Percentiles rank a stretch among this genome's conserved stretches.
Conservation (phyloP, 2,888 invertebrate genomes). For the Dromius quadrimaculatus region DNA sequence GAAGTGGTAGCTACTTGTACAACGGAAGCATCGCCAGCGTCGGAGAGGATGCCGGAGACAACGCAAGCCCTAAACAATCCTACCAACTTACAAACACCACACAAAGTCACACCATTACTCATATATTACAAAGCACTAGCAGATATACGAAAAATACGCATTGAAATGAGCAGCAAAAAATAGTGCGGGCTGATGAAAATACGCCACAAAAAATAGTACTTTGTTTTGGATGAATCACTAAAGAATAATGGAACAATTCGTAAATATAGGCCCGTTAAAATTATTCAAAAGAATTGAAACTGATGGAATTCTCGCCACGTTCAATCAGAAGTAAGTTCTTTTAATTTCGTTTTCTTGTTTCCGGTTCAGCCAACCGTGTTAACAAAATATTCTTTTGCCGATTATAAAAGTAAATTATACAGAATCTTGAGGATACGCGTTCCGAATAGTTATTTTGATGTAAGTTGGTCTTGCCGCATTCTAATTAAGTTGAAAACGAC, state of each 20-base stretch:
- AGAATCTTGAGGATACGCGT: constrained; percentile 47
- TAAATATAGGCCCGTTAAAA: background rate
- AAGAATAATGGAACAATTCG: background rate
- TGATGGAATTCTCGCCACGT: constrained; percentile 48
- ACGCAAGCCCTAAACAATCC: constrained; percentile 44
- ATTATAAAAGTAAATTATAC: constrained; percentile 51
- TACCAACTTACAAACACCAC: no score
- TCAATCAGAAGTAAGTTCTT: constrained; percentile 49
- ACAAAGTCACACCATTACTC: no score
- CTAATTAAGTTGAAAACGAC: constrained; percentile 44
- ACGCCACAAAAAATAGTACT: no score
- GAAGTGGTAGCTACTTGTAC: constrained; percentile 46
- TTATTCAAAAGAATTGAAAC: constrained; percentile 16
- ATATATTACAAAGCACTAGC: no score
- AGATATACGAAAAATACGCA: no score
- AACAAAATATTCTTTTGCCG: constrained; percentile 50
- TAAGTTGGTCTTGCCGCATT: constrained; percentile 47
- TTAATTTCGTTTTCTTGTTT: constrained; percentile 49
- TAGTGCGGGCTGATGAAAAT: no score
- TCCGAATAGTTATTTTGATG: constrained; percentile 51
- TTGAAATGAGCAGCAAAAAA: no score
- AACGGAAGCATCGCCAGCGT: constrained; percentile 38
- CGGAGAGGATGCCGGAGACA: constrained; percentile 49
- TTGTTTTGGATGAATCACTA: background rate
- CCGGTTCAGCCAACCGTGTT: constrained; percentile 42